Base-by-base conservation (phyloP, 1,140 invertebrate genomes). In the Pogonus chalceus region DNA sequence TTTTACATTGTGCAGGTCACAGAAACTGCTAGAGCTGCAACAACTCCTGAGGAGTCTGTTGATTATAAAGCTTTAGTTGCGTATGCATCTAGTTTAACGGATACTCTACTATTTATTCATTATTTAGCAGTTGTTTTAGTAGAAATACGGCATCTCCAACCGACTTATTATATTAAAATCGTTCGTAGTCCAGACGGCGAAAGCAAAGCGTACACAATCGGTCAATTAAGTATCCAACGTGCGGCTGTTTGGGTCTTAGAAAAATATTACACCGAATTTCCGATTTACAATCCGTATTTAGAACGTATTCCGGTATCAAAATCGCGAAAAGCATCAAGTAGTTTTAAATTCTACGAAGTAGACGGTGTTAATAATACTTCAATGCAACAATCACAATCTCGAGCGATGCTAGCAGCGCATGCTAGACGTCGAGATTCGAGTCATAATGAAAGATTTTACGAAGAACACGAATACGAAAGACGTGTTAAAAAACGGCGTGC, bases 331-430 rank as follows among this genome's bases (percentile, higher is more conserved):
- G 82, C 81, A 23, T 78, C 78, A 0, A 82, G 83, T 10, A 91
- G 88, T 67, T 94, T 96, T 62, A 97, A 98, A 67, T 94, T 96
- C 69, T 98, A 98, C 71, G 92, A 98, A 69, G 90, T 98, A 0
- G 95, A 98, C 66, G 90, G 85, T 16, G 77, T 80, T 14, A 83
- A 85, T 35, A 85, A 79, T 58, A 74, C 82, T n/a, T 79, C 81
- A 48, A 75, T 83, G 56, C 81, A 85, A 52, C 76, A 83, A 39
- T 79, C 80, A 18, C 79, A 82, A 58, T 80, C 72, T 2, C 69
- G 81, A 48, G 80, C 84, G 10, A 80, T 87, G 55, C 70, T 88
- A 54, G 81, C 83, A 3, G 80, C 82, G 0, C 84, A 85, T 66
- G 78, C 83, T 0, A 68, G 83, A 3, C 76, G 90, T 16, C 79